These are phyloP conservation scores for Columba livia DNA, from an alignment of 2,113 vertebrate genomes.

Conservation along the genomic window DNA sequence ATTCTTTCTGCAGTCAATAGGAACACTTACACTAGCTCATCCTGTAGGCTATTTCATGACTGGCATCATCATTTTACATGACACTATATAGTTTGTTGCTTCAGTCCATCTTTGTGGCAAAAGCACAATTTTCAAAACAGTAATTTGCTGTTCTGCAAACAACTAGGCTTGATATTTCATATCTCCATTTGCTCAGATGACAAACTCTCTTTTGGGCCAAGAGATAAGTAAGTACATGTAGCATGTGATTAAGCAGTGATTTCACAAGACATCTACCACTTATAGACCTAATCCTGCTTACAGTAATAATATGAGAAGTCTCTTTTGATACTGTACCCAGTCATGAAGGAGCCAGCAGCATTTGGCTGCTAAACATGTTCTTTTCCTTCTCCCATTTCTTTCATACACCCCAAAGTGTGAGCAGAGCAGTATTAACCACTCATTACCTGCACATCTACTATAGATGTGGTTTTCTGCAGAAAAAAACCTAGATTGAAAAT, in stretches of 20 bases:
- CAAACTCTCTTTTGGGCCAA: not conserved
- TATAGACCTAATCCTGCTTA: slow-evolving; percentile 16
- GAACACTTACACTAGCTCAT: not conserved
- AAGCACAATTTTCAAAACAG: not conserved
- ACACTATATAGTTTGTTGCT: not conserved
- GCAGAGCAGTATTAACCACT: not conserved
- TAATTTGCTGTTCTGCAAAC: not conserved
- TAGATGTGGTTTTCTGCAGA: not conserved
- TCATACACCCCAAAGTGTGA: not conserved
- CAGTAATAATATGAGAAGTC: not conserved
- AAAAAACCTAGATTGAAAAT: not conserved
- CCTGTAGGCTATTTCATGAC: not conserved
- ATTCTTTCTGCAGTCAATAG: not conserved
- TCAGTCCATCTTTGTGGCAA: not conserved
- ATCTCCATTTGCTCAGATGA: not conserved
- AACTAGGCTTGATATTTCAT: not conserved
- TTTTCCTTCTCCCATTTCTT: not conserved
- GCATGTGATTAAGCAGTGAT: not conserved
- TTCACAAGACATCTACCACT: not conserved
- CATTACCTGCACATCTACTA: not conserved
- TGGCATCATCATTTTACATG: not conserved
- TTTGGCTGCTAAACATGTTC: slow-evolving; percentile 1
- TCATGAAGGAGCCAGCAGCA: not conserved
- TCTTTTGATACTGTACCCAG: not conserved
- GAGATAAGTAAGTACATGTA: not conserved